A percentile compares a stretch with the other conserved stretches of the same genome.
Conservation (phyloP, 2,888 invertebrate genomes). For the Gryllus longicercus region DNA sequence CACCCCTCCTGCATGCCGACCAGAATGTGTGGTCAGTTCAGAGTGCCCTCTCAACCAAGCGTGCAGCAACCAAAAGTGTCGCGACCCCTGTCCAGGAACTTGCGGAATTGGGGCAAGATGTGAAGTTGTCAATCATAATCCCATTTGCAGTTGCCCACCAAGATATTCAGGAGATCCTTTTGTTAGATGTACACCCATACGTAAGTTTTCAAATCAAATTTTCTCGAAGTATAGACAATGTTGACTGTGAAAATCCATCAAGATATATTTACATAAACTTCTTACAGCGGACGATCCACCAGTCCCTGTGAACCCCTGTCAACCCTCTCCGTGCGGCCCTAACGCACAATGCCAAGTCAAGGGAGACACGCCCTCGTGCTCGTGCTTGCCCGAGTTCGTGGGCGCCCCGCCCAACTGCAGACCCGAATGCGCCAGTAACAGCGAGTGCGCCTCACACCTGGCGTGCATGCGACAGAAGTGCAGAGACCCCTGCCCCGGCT, state of each 20-base stretch:
- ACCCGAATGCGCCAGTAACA: conserved; percentile 73
- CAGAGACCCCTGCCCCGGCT: conserved; percentile 67
- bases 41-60: conserved; percentile 72
- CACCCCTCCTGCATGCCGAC: conserved; percentile 71
- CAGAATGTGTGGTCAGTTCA: conserved; percentile 72
- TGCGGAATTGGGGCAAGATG: conserved; percentile 71
- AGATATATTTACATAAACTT: neutral
- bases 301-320: conserved; percentile 59
- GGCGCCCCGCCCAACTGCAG: conserved; percentile 72
- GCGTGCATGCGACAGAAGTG: conserved; percentile 75
- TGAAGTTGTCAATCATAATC: conserved; percentile 71
- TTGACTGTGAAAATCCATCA: neutral
- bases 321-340: conserved; percentile 73
- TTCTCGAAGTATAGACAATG: neutral
- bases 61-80: conserved; percentile 75
- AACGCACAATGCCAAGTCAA: conserved; percentile 70
- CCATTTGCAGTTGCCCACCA: conserved; percentile 70
- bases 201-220: conserved; percentile 36
- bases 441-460: conserved; percentile 67
- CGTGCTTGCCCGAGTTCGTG: conserved; percentile 64
- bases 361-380: conserved; percentile 68
- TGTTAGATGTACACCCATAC: conserved; percentile 46
- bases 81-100: conserved; percentile 72
- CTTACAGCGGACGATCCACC: conserved; percentile 23
- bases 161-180: conserved; percentile 59